A percentile compares a stretch with the other conserved stretches of the same genome.
phyloP scores from a whole-genome alignment of 1,140 invertebrate genomes.

The Drosophila pallidifrons region DNA sequence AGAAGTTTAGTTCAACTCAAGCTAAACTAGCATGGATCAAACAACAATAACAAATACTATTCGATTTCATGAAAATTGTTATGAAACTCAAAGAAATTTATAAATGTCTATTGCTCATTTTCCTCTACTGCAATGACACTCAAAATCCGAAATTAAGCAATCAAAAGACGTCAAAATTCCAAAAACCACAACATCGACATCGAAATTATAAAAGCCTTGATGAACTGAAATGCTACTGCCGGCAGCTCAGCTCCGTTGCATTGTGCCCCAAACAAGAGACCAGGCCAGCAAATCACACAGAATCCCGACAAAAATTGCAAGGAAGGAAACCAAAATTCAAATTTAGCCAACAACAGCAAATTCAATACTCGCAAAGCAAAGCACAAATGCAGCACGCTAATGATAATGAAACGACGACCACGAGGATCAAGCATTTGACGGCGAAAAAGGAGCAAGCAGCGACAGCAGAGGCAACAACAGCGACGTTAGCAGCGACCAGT shows the following conservation, averaged over 20 bases:
- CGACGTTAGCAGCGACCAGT: conserved; percentile 15
- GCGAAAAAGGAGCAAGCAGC: conserved; percentile 61
- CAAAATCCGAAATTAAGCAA: conserved; percentile 40
- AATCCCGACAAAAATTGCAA: conserved; percentile 72
- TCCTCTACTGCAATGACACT: conserved; percentile 70
- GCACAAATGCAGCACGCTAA: conserved; percentile 50
- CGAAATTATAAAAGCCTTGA: conserved; percentile 41
- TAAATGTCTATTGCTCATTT: conserved; percentile 75
- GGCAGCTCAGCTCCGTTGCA: conserved; percentile 32
- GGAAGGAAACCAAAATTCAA: conserved; percentile 82
- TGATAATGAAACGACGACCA: conserved; percentile 60
- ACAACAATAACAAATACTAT: conserved; percentile 42
- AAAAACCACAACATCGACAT: conserved; percentile 35
- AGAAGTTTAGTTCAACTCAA: conserved; percentile 31
- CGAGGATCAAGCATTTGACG: conserved; percentile 72
- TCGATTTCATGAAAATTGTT: conserved; percentile 65
- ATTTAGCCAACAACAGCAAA: conserved; percentile 43
- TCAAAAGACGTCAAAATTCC: conserved; percentile 23
- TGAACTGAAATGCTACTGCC: conserved; percentile 56
- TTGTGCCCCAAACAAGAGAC: conserved; percentile 55
- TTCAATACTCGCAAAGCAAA: conserved; percentile 34
- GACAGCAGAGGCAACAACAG: conserved; percentile 29
- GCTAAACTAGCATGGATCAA: conserved; percentile 69
- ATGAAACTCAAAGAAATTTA: conserved; percentile 80
- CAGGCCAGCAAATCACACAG: conserved; percentile 66